Base-by-base conservation (phyloP, 1,140 invertebrate species). In the Macrobrachium rosenbergii region DNA sequence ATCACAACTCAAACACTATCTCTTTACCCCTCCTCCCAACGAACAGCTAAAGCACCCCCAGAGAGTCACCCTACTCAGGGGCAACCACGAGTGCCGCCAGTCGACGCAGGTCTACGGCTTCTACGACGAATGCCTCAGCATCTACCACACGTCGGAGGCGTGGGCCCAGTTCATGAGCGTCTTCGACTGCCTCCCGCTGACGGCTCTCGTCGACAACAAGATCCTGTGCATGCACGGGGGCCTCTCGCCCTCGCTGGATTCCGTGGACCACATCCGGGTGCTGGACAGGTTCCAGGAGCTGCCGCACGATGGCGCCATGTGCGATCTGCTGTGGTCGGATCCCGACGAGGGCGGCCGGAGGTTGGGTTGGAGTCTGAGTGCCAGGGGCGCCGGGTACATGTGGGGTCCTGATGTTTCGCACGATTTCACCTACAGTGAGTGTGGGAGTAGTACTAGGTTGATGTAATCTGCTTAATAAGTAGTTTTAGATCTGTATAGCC, bases 41-140 rank as follows among this genome's bases (percentile, higher is more conserved):
- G 6, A 52, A 21, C 89, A 90, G 83, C 21, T 89, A 7, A 23
- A 52, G 2, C 85, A 90, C 64, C 89, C 87, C 0, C 60, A 90
- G 8, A 21, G 72, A 58, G 73, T 90, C 28, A 75, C 75, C 2
- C 59, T 91, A 0, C 58, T 91, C 16, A 78, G 90, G 58, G 90
- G 90, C 17, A 91, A 91, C 83, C 90, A 91, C 83, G 90, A 91
- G 67, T 81, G 21, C 17, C 77, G 81, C 14, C 87, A 75, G 19
- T 79, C 87, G 7, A 90, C 87, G 1, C 78, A 85, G 59, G 90
- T 91, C 84, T 92, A 92, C 86, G 92, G 92, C 3, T 92, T 92
- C 78, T 92, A 92, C 37, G 90, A 91, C 72, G 92, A 92, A 88
- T 92, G 91, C 85, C 81, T 90, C 64, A 73, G 87, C 43, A 92